Evolutionary conservation across 2,113 vertebrate species (phyloP).

Genomic region (Tachuris rubrigastra): DNA sequence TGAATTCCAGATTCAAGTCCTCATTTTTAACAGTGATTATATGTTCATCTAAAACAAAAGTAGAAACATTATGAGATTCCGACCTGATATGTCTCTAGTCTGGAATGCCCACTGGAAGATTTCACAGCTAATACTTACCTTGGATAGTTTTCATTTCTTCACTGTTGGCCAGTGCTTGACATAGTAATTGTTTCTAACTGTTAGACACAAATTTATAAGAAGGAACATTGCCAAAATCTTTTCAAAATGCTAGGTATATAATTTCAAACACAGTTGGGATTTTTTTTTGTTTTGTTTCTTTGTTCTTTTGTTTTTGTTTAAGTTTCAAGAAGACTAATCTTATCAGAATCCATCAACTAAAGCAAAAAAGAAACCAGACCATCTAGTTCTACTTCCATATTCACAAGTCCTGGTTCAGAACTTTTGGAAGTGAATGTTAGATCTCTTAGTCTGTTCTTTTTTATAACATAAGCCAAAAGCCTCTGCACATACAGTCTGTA

Average conservation of each 20-base stretch:
- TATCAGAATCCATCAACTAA: not conserved
- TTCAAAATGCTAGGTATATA: not conserved
- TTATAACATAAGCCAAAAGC: not conserved
- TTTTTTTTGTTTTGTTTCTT: not conserved
- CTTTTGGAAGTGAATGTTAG: not conserved
- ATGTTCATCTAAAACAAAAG: not conserved
- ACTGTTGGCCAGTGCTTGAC: not conserved
- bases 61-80: not conserved
- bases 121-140: not conserved
- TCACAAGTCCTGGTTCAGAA: not conserved
- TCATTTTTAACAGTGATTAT: not conserved
- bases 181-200: not conserved
- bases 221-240: not conserved
- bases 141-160: not conserved
- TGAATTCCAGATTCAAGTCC: not conserved
- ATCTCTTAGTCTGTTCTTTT: not conserved
- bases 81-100: not conserved
- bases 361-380: not conserved
- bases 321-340: not conserved
- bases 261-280: not conserved
- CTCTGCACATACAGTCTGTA: not conserved
- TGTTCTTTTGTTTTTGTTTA: not conserved
- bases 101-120: not conserved
- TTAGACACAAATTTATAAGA: not conserved
- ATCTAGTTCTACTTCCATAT: not conserved